Evolutionary conservation across 2,113 vertebrate species (phyloP).

Genomic region (Amphiprion ocellaris): DNA sequence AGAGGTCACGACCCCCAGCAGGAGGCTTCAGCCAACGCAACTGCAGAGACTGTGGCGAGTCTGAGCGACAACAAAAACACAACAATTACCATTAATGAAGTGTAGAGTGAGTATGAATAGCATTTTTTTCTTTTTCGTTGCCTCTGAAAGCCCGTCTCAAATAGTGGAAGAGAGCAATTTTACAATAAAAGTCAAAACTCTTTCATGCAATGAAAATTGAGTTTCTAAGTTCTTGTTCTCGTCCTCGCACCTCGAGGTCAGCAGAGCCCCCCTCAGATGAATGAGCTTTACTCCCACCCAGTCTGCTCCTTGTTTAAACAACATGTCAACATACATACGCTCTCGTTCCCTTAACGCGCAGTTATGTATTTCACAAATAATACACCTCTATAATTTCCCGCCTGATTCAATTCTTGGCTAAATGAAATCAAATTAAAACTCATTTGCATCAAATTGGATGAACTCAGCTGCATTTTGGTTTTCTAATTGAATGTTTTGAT

Average conservation of each 20-base stretch:
- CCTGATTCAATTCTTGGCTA: slow-evolving; percentile 68
- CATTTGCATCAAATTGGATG: slow-evolving; percentile 76
- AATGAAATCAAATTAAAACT: slow-evolving; percentile 80
- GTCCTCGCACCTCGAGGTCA: slow-evolving; percentile 69
- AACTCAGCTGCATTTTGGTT: slow-evolving; percentile 69
- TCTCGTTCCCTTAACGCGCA: slow-evolving; percentile 41
- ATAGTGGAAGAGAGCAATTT: slow-evolving; percentile 12
- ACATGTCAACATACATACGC: slow-evolving; percentile 63
- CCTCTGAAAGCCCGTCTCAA: background rate
- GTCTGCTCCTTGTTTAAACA: slow-evolving; percentile 64
- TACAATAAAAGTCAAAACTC: slow-evolving; percentile 16
- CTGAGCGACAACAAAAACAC: slow-evolving; percentile 53
- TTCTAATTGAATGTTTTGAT: slow-evolving; percentile 77
- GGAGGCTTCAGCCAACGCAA: slow-evolving; percentile 67
- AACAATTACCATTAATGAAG: slow-evolving; percentile 40
- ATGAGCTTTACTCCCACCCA: slow-evolving; percentile 22
- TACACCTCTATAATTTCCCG: slow-evolving; percentile 64
- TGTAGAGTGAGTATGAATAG: slow-evolving; percentile 2
- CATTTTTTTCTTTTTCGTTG: background rate
- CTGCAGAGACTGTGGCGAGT: slow-evolving; percentile 30
- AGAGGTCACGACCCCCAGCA: slow-evolving; percentile 80
- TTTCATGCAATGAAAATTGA: background rate
- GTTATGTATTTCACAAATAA: slow-evolving; percentile 58
- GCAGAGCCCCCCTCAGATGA: slow-evolving; percentile 35
- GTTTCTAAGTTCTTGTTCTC: slow-evolving; percentile 24